These are phyloP conservation scores for Hirudo medicinalis DNA, from an alignment of 1,140 invertebrate species.

Conservation along the genomic window DNA sequence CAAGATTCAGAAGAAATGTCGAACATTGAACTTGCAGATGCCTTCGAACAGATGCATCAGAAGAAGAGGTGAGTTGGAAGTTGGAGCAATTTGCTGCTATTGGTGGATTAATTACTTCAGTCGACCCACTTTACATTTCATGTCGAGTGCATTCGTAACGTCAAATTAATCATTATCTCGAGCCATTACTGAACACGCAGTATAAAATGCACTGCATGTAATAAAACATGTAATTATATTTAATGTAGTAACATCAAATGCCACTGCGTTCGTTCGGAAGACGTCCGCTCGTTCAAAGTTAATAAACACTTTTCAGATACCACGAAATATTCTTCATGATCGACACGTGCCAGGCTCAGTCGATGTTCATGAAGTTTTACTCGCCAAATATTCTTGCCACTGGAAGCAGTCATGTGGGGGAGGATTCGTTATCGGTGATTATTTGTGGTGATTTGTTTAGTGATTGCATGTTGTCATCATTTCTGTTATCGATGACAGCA, in stretches of 20 bases:
- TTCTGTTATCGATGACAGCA: conserved; percentile 52
- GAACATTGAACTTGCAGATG: conserved; percentile 94
- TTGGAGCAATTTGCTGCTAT: neutral
- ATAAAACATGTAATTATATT: too few relatives aligned
- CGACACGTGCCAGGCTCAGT: conserved; percentile 96
- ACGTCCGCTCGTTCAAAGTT: conserved; percentile 1
- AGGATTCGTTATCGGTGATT: conserved; percentile 84
- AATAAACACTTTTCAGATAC: conserved; percentile 54
- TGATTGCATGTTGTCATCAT: neutral
- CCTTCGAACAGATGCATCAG: conserved; percentile 98
- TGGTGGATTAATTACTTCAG: too few relatives aligned
- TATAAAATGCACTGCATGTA: too few relatives aligned
- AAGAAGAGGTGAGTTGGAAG: conserved; percentile 60
- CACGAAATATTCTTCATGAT: conserved; percentile 97
- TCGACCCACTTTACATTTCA: too few relatives aligned
- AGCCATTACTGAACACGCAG: too few relatives aligned
- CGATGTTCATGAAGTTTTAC: conserved; percentile 94
- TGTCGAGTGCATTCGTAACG: too few relatives aligned
- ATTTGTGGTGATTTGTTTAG: neutral
- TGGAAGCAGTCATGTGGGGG: conserved; percentile 87
- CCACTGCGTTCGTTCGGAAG: too few relatives aligned
- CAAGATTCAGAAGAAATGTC: conserved; percentile 99
- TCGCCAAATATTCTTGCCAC: conserved; percentile 95
- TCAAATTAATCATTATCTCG: too few relatives aligned
- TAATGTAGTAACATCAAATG: too few relatives aligned